Base-by-base conservation (phyloP, 2,113 vertebrate species). In the Hypomesus transpacificus region DNA sequence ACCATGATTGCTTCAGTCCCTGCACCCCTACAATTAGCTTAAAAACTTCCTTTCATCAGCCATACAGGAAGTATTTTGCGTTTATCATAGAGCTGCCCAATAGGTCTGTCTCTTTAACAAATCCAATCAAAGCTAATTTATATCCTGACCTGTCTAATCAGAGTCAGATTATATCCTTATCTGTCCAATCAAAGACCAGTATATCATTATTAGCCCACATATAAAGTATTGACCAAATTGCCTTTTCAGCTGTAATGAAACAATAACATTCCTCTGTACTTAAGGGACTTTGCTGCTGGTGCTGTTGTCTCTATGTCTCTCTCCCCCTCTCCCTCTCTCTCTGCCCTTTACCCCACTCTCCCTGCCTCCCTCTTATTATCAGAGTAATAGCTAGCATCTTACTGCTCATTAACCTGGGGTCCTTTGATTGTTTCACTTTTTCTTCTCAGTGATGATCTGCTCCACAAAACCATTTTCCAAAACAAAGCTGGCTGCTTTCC, bases 11-110 rank as follows among this genome's bases (percentile, higher is more conserved):
- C 39, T 46, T 46, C 8, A 46, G 39, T 46, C 39, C 2, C 39
- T 46, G 39, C 39, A 46, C 39, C 39, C 39, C 39, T 46, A 9
- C 39, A 46, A 5, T 46, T 9, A 46, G 39, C 9, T 46, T 46
- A 11, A 46, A 46, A 46, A 46, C 7, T 14, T 65, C n/a, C 16
- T n/a, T 13, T 65, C 8, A 46, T 65, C 46, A 18, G 63, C 8
- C 31, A 50, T n/a, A 50, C 62, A 73, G 63, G 64, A 66, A 66
- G 54, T 11, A 24, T 13, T 3, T 21, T 73, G 18, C 16, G 21
- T 73, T 58, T 71, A 63, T 62, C 59, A 31, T 31, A 53, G 50
- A 46, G 14, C 16, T 17, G 51, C 26, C 26, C 53, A 31, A 59
- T 67, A n/a, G 62, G 14, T 46, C 51, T 66, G 17, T 65, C 60